Evolutionary conservation across 2,113 vertebrate genomes (phyloP), one percentile per base, ranked within the genome.

Genomic region (Notarius lentiginosus): DNA sequence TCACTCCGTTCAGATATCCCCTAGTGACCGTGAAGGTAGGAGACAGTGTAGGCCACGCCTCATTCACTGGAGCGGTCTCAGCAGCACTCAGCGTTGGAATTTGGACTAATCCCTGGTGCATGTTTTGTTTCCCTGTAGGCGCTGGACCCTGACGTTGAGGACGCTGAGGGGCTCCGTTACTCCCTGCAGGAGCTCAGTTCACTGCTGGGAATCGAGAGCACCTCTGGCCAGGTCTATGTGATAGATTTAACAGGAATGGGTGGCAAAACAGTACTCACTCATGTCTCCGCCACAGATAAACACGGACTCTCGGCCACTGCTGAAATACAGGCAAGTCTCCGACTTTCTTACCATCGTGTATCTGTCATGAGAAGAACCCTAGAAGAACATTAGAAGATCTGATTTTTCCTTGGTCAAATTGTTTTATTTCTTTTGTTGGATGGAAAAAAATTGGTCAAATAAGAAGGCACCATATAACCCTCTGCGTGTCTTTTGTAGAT

Each of bases 191-290:
- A 85, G 5, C 14, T 49, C 4, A 89, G 4, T 0, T 51, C 88
- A 0, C 75, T 90, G 17, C 95, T 97, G 0, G 94, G 92, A 24
- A 92, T 96, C 10, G n/a, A 96, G 2, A 68, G 91, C 65, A 89
- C 90, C 2, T 93, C 95, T 0, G 96, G 96, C 75, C 90, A 92
- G 89, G 86, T 97, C 82, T 95, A 92, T 24, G 93, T 95, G 79
- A 89, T 94, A 41, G 94, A 94, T n/a, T 85, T 92, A 7, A 84
- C 82, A 83, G 90, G 27, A 56, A 87, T 92, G 77, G 5, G 47
- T 24, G 94, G 90, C 58, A 63, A 63, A 80, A 17, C 1, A 0
- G 75, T 87, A 41, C 0, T 18, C 0, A 14, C 94, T 79, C 6
- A 91, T 80, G 93, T 94, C 56, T 92, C 93, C 89, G 95, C 90